A percentile compares a stretch with the other conserved stretches of the same genome.
phyloP scores from a whole-genome alignment of 2,113 vertebrate genomes.

The Labeo catla region DNA sequence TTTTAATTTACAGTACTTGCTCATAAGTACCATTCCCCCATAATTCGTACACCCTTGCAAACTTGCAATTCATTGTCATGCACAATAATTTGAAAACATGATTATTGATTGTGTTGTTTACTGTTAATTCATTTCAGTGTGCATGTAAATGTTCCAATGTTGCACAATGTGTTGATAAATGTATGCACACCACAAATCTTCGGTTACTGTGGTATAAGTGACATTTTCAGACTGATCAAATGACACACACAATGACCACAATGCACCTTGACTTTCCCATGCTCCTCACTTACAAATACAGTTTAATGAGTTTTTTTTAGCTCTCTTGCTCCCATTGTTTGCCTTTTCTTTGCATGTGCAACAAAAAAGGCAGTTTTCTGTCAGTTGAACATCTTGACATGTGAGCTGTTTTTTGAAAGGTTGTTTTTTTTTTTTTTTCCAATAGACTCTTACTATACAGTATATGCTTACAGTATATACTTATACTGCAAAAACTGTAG shows the following conservation, averaged over 20 bases:
- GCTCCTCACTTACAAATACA: slow-evolving; percentile 30
- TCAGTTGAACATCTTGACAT: neutral
- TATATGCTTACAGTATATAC: neutral
- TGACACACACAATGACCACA: slow-evolving; percentile 7
- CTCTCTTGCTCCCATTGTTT: neutral
- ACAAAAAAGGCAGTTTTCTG: neutral
- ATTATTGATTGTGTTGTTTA: neutral
- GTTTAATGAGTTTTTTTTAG: neutral
- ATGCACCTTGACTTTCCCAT: slow-evolving; percentile 3
- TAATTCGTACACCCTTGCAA: neutral
- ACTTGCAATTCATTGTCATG: neutral
- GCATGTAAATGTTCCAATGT: neutral
- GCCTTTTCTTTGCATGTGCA: neutral
- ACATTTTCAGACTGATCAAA: neutral
- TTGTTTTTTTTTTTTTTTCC: neutral
- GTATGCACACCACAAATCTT: neutral
- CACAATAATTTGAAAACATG: neutral
- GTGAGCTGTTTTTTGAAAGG: neutral
- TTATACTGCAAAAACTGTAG: neutral
- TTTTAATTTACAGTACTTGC: neutral
- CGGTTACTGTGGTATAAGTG: neutral
- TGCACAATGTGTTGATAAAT: neutral
- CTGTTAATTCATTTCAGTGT: neutral
- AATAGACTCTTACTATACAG: neutral
- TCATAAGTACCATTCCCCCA: neutral